Evolutionary conservation across 2,888 invertebrate genomes (phyloP).

Genomic region (Hyppa rectilinea): DNA sequence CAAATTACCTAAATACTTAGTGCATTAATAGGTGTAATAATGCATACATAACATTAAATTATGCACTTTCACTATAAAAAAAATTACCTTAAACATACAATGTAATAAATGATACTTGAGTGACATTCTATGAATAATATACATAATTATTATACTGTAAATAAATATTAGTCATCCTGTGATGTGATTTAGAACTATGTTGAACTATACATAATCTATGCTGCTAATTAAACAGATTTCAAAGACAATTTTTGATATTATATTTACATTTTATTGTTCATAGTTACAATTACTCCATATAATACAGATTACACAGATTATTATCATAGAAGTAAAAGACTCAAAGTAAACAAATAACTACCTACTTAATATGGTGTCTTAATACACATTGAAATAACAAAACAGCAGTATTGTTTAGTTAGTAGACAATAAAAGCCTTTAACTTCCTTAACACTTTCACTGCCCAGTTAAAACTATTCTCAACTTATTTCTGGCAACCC

Average conservation of each 20-base stretch:
- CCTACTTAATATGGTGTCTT: slow-evolving; percentile 7
- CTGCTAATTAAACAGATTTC: slow-evolving; percentile 17
- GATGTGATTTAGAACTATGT: background rate
- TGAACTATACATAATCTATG: background rate
- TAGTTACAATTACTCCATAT: slow-evolving; percentile 29
- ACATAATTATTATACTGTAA: background rate
- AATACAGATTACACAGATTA: slow-evolving; percentile 29
- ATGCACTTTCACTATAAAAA: slow-evolving; percentile 8
- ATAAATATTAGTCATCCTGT: background rate
- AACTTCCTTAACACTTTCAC: too few relatives aligned
- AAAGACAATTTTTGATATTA: slow-evolving; percentile 31
- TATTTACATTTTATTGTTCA: slow-evolving; percentile 48
- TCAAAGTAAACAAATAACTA: slow-evolving; percentile 24
- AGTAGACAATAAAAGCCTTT: background rate
- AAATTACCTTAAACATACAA: slow-evolving; percentile 3
- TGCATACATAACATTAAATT: slow-evolving; percentile 6
- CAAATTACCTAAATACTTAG: slow-evolving; percentile 31
- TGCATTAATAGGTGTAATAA: slow-evolving; percentile 15
- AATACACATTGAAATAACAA: slow-evolving; percentile 20
- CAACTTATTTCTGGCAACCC: too few relatives aligned
- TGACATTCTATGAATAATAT: background rate
- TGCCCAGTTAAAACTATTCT: too few relatives aligned
- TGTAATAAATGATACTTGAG: background rate
- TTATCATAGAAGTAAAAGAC: slow-evolving; percentile 24
- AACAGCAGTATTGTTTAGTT: background rate